Evolutionary conservation across 2,113 vertebrate species (phyloP).

Genomic region (Myotis yumanensis): DNA sequence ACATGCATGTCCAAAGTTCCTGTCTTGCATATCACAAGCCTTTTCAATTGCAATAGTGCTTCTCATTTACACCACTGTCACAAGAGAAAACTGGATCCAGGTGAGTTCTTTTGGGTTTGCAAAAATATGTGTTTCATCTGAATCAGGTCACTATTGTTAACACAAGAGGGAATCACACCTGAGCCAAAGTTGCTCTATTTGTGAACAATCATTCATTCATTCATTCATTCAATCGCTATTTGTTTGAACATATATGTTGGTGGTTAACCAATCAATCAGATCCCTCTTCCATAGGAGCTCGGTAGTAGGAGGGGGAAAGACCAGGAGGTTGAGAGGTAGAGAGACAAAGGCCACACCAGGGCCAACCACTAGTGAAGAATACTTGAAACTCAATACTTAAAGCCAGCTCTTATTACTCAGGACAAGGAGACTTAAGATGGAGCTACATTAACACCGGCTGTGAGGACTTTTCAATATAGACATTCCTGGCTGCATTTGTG

Average conservation of each 20-base stretch:
- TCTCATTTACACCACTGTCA: not conserved
- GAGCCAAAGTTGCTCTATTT: not conserved
- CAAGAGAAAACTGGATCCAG: not conserved
- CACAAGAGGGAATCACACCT: not conserved
- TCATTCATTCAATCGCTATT: too few relatives aligned
- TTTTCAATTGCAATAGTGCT: not conserved
- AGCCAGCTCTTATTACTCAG: not conserved
- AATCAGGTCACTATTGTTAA: not conserved
- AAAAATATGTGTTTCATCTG: not conserved
- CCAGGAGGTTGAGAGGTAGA: not conserved
- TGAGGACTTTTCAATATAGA: too few relatives aligned
- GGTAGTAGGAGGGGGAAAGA: not conserved
- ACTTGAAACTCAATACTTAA: not conserved
- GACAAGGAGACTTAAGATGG: too few relatives aligned
- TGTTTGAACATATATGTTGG: too few relatives aligned
- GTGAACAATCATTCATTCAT: too few relatives aligned
- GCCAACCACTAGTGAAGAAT: not conserved
- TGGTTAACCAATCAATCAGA: not conserved
- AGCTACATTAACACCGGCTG: too few relatives aligned
- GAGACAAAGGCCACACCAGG: not conserved
- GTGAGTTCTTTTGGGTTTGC: not conserved
- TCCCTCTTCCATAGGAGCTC: not conserved
- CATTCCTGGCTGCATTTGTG: too few relatives aligned
- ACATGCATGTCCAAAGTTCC: not conserved
- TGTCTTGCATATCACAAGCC: not conserved